Percentiles rank a stretch among this genome's conserved stretches.
These are phyloP conservation scores for Ormyrus nitidulus DNA, from an alignment of 2,888 invertebrate genomes.

Conservation along the genomic window DNA sequence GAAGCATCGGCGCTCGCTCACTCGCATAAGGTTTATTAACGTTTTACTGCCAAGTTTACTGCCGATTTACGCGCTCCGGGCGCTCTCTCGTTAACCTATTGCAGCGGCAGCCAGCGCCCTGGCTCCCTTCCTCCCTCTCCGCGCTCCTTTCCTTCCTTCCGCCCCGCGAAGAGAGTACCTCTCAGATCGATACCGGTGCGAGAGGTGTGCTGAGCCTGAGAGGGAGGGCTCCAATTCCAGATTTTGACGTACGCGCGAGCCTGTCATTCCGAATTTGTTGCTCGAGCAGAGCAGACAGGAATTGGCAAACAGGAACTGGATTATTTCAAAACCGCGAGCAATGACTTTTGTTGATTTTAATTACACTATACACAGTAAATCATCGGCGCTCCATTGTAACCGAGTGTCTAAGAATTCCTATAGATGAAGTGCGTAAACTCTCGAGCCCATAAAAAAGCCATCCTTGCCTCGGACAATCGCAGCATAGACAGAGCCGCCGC, in stretches of 20 bases:
- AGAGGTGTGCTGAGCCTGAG: background rate
- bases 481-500: background rate
- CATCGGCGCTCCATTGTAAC: background rate
- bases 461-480: background rate
- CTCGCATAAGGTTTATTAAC: conserved; percentile 64
- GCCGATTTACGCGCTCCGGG: conserved; percentile 63
- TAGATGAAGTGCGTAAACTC: conserved; percentile 6
- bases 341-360: too few species aligned
- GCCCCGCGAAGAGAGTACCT: background rate
- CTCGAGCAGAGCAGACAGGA: too few species aligned
- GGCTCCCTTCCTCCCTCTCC: background rate
- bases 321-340: too few species aligned
- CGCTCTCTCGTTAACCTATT: conserved; percentile 51
- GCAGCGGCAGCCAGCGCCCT: conserved; percentile 28
- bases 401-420: background rate
- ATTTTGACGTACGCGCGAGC: too few species aligned
- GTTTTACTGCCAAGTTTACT: conserved; percentile 67
- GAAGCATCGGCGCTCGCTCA: conserved; percentile 18
- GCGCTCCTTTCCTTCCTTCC: conserved; percentile 23
- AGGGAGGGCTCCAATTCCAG: background rate
- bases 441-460: background rate
- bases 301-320: too few species aligned
- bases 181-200: conserved; percentile 15
- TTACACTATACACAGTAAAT: too few species aligned
- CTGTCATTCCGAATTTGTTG: too few species aligned